Evolutionary conservation across 1,140 invertebrate genomes (phyloP).

Genomic region (Drosophila kurseongensis): DNA sequence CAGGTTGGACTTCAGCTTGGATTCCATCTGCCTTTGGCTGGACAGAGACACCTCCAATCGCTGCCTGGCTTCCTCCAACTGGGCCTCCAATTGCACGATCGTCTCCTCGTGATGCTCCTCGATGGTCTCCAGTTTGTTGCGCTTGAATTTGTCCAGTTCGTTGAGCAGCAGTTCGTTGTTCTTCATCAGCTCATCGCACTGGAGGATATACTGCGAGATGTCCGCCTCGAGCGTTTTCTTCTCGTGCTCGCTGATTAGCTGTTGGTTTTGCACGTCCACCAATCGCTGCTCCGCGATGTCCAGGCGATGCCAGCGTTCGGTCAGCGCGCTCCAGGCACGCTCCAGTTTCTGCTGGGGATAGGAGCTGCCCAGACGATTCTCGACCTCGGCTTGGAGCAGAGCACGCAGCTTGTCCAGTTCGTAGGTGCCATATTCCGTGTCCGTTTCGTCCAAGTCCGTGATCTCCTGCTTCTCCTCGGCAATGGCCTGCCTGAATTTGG

Average conservation of each 20-base stretch:
- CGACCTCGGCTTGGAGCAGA: constrained; percentile 53
- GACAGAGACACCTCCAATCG: constrained; percentile 84
- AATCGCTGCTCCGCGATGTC: constrained; percentile 79
- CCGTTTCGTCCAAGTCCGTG: constrained; percentile 65
- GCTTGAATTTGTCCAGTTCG: constrained; percentile 87
- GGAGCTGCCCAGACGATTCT: constrained; percentile 50
- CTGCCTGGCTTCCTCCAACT: constrained; percentile 86
- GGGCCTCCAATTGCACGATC: constrained; percentile 86
- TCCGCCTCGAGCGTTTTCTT: constrained; percentile 87
- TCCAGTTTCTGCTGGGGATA: constrained; percentile 73
- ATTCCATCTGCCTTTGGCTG: constrained; percentile 12
- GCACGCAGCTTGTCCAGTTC: constrained; percentile 80
- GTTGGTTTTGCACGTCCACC: constrained; percentile 66
- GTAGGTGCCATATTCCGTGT: constrained; percentile 46
- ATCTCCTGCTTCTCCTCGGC: constrained; percentile 78
- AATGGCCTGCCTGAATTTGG: constrained; percentile 76
- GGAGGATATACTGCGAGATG: constrained; percentile 87
- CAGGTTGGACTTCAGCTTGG: constrained; percentile 9
- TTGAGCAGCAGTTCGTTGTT: constrained; percentile 88
- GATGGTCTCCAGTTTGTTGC: constrained; percentile 88
- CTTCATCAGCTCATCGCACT: constrained; percentile 88
- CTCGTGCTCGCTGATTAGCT: constrained; percentile 82
- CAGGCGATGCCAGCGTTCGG: constrained; percentile 73
- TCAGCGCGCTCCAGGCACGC: constrained; percentile 76
- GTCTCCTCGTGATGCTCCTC: constrained; percentile 89